Evolutionary conservation across 2,797 vertebrate genomes (phyloP).

Genomic region (Bovichtus diacanthus): DNA sequence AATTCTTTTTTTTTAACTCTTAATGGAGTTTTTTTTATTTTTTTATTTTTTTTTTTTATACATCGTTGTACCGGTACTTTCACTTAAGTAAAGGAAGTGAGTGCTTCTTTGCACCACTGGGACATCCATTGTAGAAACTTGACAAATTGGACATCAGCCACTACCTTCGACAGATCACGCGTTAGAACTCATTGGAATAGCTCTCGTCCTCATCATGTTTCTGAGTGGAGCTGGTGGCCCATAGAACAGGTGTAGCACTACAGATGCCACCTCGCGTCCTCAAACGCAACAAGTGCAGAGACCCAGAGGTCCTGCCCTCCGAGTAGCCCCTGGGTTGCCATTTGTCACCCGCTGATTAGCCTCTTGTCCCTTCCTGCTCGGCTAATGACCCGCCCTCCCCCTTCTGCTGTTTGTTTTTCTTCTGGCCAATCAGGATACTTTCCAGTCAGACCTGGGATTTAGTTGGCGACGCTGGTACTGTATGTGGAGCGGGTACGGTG

Average conservation of each 20-base stretch:
- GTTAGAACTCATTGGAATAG: background rate
- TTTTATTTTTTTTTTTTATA: no score
- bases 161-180: background rate
- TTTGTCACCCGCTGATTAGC: slow-evolving; percentile 46
- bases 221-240: background rate
- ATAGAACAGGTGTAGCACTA: slow-evolving; percentile 9
- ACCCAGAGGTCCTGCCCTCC: background rate
- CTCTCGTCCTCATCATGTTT: background rate
- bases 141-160: no score
- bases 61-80: no score
- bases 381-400: background rate
- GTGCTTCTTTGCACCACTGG: no score
- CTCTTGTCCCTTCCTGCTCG: slow-evolving; percentile 19
- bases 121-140: background rate
- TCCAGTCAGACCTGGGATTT: background rate
- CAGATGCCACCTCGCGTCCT: background rate
- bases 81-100: no score
- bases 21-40: no score
- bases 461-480: background rate
- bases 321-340: background rate
- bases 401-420: slow-evolving; percentile 4
- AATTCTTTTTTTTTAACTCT: no score
- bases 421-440: background rate
- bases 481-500: background rate
- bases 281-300: slow-evolving; percentile 3